Conservation (phyloP, 2,888 invertebrate genomes). For the Drosophila fulvimacula region DNA sequence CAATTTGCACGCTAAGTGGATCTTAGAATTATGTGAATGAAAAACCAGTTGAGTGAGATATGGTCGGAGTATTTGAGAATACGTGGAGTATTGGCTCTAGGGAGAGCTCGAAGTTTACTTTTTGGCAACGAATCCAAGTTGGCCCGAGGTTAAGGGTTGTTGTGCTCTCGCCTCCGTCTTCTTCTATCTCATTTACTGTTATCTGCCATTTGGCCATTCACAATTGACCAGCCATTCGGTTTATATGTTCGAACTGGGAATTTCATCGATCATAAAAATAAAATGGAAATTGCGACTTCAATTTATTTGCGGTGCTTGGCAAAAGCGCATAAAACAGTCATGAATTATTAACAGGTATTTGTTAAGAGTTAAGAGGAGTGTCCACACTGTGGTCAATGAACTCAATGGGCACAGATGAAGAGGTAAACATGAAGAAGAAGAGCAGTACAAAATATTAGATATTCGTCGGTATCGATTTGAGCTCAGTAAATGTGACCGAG, state of each 20-base stretch:
- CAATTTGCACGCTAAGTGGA: conserved; percentile 48
- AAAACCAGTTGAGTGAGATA: conserved; percentile 21
- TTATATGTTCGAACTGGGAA: conserved; percentile 82
- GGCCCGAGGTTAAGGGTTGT: conserved; percentile 26
- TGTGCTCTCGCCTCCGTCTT: not conserved
- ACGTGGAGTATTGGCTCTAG: not conserved
- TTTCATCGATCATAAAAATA: conserved; percentile 84
- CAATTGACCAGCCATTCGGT: conserved; percentile 44
- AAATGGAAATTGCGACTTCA: conserved; percentile 78
- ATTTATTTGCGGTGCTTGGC: conserved; percentile 72
- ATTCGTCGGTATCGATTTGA: conserved; percentile 33
- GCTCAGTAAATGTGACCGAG: not conserved
- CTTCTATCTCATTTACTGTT: conserved; percentile 56
- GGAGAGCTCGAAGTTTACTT: not conserved
- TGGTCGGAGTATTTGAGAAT: not conserved
- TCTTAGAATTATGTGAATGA: conserved; percentile 23
- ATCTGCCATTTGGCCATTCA: conserved; percentile 44
- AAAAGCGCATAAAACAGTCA: conserved; percentile 63
- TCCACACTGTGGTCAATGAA: conserved; percentile 48
- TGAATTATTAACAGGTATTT: conserved; percentile 74
- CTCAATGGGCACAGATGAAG: conserved; percentile 9
- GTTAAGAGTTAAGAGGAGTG: conserved; percentile 57
- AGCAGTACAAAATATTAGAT: conserved; percentile 6
- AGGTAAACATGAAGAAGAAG: conserved; percentile 7
- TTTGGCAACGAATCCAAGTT: too few species aligned